Evolutionary conservation across 2,888 invertebrate genomes (phyloP).

Genomic region (Amphimallon solstitiale): DNA sequence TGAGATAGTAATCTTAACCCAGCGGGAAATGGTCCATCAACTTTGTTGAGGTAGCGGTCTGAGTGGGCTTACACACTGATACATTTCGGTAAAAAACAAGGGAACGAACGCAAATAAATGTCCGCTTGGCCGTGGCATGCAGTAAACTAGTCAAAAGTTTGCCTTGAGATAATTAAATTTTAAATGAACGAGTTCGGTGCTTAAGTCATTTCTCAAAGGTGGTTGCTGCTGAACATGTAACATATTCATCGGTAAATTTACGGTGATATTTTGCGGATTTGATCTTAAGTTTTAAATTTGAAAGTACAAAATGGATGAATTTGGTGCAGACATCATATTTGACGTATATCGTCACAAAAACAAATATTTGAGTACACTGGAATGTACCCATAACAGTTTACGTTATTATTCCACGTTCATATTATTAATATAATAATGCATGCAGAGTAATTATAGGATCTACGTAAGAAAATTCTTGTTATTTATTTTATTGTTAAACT

Average conservation of each 20-base stretch:
- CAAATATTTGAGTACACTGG: no score
- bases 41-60: conserved; percentile 13
- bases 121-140: conserved; percentile 4
- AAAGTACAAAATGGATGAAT: no score
- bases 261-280: background rate
- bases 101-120: conserved; percentile 31
- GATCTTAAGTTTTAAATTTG: background rate
- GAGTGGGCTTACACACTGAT: background rate
- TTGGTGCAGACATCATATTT: no score
- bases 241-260: conserved; percentile 1
- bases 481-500: no score
- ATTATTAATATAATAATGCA: no score
- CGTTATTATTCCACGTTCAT: no score
- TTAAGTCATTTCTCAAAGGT: background rate
- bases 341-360: no score
- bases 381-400: no score
- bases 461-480: no score
- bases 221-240: conserved; percentile 4
- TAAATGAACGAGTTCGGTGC: conserved; percentile 34
- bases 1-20: conserved; percentile 29
- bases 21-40: conserved; percentile 29
- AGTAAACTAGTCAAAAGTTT: conserved; percentile 37
- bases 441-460: no score
- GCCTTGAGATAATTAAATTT: conserved; percentile 36
- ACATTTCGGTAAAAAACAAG: conserved; percentile 15